Percentiles rank a stretch among this genome's conserved stretches.
phyloP scores from a whole-genome alignment of 2,113 vertebrate species.

The Pyrgilauda ruficollis region DNA sequence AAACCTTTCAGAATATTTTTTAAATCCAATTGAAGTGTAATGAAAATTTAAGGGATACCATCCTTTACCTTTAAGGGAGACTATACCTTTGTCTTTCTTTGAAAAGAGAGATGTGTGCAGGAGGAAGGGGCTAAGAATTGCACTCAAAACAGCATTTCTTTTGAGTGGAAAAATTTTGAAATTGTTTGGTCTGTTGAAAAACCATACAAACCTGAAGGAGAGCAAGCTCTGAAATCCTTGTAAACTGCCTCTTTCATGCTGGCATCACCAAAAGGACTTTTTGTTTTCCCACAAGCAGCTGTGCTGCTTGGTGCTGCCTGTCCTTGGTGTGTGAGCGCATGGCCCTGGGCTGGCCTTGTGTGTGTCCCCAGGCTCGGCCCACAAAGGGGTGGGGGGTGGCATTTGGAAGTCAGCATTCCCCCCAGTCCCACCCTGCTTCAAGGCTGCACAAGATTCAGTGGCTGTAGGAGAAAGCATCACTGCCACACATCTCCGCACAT shows the following conservation, averaged over 20 bases:
- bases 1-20: not conserved
- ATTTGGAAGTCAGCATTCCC: not conserved
- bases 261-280: constrained; percentile 15
- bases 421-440: rapidly evolving
- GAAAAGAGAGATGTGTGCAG: not conserved
- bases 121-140: not conserved
- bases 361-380: not conserved
- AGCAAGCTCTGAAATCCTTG: constrained; percentile 4
- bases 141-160: not conserved
- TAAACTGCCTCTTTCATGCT: constrained; percentile 45
- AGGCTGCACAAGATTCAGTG: not conserved
- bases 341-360: not conserved
- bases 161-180: constrained; percentile 27
- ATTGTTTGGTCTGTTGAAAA: not conserved
- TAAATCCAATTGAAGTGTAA: not conserved
- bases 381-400: not conserved
- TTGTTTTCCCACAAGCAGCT: not conserved
- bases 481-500: not conserved
- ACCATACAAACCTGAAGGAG: not conserved
- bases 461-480: not conserved
- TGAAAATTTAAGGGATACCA: not conserved
- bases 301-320: not conserved
- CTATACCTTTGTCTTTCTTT: not conserved
- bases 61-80: not conserved
- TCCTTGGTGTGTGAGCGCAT: rapidly evolving